A percentile compares a stretch with the other conserved stretches of the same genome.
These are phyloP conservation scores for Erythrocercus mccallii DNA, from an alignment of 2,113 vertebrate genomes.

Conservation along the genomic window DNA sequence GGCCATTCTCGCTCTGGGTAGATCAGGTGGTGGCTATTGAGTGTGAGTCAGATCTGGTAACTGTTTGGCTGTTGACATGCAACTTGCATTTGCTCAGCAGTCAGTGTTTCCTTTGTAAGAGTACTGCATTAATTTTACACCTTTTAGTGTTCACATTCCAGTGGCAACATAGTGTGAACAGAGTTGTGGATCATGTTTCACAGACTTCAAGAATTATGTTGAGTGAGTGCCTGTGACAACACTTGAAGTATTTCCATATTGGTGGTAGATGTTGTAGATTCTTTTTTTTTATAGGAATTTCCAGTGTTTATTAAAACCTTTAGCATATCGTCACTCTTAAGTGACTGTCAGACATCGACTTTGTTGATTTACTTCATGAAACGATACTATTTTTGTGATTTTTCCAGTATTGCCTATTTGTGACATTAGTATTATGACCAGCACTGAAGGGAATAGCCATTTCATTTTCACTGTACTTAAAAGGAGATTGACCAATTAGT, in stretches of 20 bases:
- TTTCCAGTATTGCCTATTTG: background rate
- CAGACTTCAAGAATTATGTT: background rate
- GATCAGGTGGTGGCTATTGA: background rate
- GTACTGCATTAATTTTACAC: background rate
- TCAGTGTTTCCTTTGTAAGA: background rate
- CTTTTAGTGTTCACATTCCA: background rate
- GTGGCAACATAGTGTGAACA: background rate
- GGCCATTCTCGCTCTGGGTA: background rate
- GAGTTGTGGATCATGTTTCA: accelerated
- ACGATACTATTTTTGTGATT: background rate
- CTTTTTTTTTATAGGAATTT: background rate
- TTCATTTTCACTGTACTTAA: background rate
- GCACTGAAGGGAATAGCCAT: background rate
- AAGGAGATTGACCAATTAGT: background rate
- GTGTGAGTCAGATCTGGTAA: background rate
- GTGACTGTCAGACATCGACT: background rate
- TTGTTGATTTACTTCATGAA: background rate
- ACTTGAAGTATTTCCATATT: background rate
- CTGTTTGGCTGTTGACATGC: background rate
- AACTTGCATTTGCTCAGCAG: background rate
- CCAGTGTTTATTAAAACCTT: background rate
- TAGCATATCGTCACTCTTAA: background rate
- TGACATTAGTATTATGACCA: background rate
- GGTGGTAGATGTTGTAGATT: background rate
- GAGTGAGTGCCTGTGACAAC: background rate